phyloP scores from a whole-genome alignment of 1,140 invertebrate species.

The Drosophila seguyi region DNA sequence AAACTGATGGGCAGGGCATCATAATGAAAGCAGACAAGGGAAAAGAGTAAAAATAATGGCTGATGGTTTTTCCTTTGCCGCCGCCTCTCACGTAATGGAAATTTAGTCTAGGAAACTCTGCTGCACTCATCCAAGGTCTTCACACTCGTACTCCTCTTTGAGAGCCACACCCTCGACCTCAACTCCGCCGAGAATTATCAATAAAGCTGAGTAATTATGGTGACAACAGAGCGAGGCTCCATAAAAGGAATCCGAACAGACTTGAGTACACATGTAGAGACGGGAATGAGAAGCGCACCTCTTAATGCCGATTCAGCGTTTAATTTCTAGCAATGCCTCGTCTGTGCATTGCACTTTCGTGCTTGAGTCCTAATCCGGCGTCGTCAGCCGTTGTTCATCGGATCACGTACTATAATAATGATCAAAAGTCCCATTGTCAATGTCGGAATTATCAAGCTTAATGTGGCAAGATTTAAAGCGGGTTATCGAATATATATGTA shows the following conservation, averaged over 20 bases:
- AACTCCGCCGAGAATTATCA: constrained; percentile 22
- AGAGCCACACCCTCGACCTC: constrained; percentile 31
- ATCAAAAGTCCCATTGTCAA: constrained; percentile 45
- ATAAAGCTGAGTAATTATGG: constrained; percentile 53
- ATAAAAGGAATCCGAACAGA: constrained; percentile 15
- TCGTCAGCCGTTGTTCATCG: constrained; percentile 7
- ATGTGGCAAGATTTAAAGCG: constrained; percentile 10
- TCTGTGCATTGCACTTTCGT: constrained; percentile 44
- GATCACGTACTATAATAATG: constrained; percentile 36
- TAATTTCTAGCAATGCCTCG: constrained; percentile 22
- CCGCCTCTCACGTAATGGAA: constrained; percentile 25
- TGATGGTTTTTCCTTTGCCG: constrained; percentile 14
- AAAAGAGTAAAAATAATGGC: background rate
- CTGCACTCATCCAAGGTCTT: background rate
- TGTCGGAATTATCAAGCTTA: constrained; percentile 33
- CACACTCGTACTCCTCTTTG: background rate
- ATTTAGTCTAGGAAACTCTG: constrained; percentile 10
- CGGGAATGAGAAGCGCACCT: constrained; percentile 4
- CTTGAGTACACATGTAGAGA: constrained; percentile 9
- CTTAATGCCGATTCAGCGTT: constrained; percentile 15
- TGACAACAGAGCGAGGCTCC: constrained; percentile 16
- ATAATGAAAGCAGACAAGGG: constrained; percentile 42
- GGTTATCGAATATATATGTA: background rate
- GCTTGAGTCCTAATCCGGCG: constrained; percentile 38
- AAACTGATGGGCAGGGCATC: constrained; percentile 2